Percentiles rank a stretch among this genome's conserved stretches.
Conservation (phyloP, 2,888 invertebrate genomes). For the Rhagophthalmus giganteus region DNA sequence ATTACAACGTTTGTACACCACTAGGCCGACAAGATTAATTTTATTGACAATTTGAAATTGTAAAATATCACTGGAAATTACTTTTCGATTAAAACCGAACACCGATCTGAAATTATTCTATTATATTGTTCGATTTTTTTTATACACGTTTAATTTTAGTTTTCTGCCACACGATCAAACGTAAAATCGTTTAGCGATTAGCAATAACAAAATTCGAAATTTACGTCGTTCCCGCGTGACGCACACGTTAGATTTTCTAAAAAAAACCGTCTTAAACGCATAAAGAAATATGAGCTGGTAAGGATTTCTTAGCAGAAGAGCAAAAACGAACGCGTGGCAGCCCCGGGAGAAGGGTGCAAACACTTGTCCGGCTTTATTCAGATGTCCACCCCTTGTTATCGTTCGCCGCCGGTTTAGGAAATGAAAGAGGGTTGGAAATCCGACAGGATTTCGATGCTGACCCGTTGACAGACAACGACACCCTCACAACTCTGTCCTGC, state of each 20-base stretch:
- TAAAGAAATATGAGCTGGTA: too few species aligned
- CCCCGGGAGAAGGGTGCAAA: conserved; percentile 42
- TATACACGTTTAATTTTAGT: conserved; percentile 28
- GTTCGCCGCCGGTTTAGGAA: conserved; percentile 42
- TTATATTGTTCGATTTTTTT: too few species aligned
- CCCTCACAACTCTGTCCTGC: conserved; percentile 42
- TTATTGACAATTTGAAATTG: too few species aligned
- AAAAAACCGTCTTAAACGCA: conserved; percentile 6
- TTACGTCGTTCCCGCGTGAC: too few species aligned
- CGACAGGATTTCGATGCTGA: conserved; percentile 46
- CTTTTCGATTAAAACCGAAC: too few species aligned
- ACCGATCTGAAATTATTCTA: too few species aligned
- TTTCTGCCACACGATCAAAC: conserved; percentile 11
- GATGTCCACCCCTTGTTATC: conserved; percentile 43
- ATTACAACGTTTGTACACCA: conserved; percentile 20
- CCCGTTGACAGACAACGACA: conserved; percentile 43
- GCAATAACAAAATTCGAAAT: too few species aligned
- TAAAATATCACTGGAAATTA: too few species aligned
- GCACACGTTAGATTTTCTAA: conserved; percentile 4
- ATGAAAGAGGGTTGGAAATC: conserved; percentile 50
- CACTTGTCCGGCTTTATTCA: conserved; percentile 46
- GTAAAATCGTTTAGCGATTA: too few species aligned
- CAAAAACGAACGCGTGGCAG: conserved; percentile 24
- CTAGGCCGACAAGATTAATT: conserved; percentile 23
- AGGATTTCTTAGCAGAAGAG: too few species aligned